phyloP scores from a whole-genome alignment of 2,888 invertebrate species.

The Aphidoletes aphidimyza region DNA sequence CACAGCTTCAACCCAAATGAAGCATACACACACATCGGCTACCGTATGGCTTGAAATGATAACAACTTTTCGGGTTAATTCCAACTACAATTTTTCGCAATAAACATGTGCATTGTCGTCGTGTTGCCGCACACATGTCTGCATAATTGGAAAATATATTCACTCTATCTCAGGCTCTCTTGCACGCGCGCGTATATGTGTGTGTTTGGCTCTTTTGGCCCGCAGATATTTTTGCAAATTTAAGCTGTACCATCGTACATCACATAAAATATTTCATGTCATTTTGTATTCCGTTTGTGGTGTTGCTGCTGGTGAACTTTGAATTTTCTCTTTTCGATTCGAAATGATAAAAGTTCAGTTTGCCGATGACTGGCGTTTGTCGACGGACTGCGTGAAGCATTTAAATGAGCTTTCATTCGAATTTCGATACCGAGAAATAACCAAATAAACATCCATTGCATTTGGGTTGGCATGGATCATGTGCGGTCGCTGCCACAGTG shows the following conservation, averaged over 20 bases:
- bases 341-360: neutral
- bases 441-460: neutral
- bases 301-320: neutral
- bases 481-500: too few relatives aligned
- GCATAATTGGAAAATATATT: conserved; percentile 42
- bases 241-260: conserved; percentile 25
- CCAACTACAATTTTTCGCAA: neutral
- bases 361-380: neutral
- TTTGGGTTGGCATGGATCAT: too few relatives aligned
- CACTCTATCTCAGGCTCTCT: neutral
- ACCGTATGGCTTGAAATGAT: conserved; percentile 45
- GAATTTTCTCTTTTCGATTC: too few relatives aligned
- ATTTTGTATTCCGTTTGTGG: conserved; percentile 37
- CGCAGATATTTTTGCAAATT: conserved; percentile 20
- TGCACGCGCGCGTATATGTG: too few relatives aligned
- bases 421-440: conserved; percentile 1
- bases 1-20: too few relatives aligned
- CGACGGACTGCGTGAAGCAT: neutral
- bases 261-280: conserved; percentile 47
- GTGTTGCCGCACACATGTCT: conserved; percentile 29
- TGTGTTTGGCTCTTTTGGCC: too few relatives aligned
- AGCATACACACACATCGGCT: neutral
- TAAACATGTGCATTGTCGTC: neutral
- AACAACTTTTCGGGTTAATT: conserved; percentile 14
- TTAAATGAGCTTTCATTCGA: conserved; percentile 20